Evolutionary conservation across 1,140 invertebrate genomes (phyloP).

Genomic region (Drosophila baimaii): DNA sequence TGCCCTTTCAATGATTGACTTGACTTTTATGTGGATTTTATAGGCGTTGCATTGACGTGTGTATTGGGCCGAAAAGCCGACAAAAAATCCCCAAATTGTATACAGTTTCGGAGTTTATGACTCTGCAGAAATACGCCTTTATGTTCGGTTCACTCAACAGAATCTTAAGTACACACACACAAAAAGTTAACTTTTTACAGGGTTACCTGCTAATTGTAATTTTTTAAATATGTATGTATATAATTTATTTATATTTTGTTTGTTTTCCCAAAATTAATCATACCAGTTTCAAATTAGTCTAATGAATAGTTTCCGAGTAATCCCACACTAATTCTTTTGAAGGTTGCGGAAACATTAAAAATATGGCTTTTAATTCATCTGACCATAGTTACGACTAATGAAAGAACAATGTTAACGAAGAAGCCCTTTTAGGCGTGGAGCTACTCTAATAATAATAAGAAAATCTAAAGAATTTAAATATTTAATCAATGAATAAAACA

Average conservation of each 20-base stretch:
- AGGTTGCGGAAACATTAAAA: not conserved
- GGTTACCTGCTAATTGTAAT: not conserved
- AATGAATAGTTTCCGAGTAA: conserved; percentile 3
- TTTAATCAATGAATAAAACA: no score
- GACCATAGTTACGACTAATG: not conserved
- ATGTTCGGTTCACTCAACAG: conserved; percentile 7
- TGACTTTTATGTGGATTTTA: conserved; percentile 66
- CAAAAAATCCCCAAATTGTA: conserved; percentile 44
- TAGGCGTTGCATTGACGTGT: conserved; percentile 62
- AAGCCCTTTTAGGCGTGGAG: not conserved
- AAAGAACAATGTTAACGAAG: not conserved
- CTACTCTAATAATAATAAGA: not conserved
- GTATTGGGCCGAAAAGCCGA: conserved; percentile 22
- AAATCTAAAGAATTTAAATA: not conserved
- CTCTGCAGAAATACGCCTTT: conserved; percentile 40
- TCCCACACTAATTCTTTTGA: conserved; percentile 9
- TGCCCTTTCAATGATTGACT: conserved; percentile 58
- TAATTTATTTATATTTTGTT: not conserved
- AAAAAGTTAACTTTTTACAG: not conserved
- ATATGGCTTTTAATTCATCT: not conserved
- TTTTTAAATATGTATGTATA: not conserved
- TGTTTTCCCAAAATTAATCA: conserved; percentile 3
- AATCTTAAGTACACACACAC: conserved; percentile 17
- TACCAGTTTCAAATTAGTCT: not conserved
- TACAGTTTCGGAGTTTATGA: conserved; percentile 40